A percentile compares a stretch with the other conserved stretches of the same genome.
These are phyloP conservation scores for Ursus arctos DNA, from an alignment of 2,113 vertebrate species.

Conservation along the genomic window DNA sequence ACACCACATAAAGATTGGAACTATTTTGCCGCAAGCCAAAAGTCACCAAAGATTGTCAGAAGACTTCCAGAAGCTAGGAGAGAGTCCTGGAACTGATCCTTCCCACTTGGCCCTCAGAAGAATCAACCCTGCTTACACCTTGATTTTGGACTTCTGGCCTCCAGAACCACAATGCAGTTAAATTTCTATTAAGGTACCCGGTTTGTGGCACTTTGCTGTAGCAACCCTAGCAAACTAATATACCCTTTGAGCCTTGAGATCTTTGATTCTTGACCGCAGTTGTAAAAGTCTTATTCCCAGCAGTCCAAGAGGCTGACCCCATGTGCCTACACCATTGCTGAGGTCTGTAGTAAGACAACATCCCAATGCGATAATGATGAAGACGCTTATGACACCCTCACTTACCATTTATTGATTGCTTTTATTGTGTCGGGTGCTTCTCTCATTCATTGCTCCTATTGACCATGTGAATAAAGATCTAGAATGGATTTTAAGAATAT, in stretches of 20 bases:
- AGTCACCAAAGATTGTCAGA: neutral
- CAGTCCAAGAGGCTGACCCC: neutral
- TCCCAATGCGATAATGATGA: neutral
- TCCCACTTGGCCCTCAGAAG: neutral
- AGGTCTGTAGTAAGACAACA: neutral
- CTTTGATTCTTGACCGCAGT: neutral
- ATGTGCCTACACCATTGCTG: neutral
- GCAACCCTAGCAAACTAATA: neutral
- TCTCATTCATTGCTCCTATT: neutral
- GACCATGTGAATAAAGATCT: neutral
- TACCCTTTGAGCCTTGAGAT: neutral
- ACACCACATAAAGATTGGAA: neutral
- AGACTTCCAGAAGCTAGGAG: neutral
- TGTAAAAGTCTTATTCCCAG: neutral
- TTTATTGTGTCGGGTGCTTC: neutral
- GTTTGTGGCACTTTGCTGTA: neutral
- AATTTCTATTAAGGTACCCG: neutral
- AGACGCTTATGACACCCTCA: too few species aligned
- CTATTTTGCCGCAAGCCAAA: neutral
- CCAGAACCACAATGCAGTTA: neutral
- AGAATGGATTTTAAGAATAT: neutral
- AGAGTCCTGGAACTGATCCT: neutral
- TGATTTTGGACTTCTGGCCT: neutral
- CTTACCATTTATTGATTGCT: neutral
- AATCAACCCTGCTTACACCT: neutral